Percentiles rank a stretch among this genome's conserved stretches.
phyloP scores from a whole-genome alignment of 1,140 invertebrate species.

The Cydia amplana region DNA sequence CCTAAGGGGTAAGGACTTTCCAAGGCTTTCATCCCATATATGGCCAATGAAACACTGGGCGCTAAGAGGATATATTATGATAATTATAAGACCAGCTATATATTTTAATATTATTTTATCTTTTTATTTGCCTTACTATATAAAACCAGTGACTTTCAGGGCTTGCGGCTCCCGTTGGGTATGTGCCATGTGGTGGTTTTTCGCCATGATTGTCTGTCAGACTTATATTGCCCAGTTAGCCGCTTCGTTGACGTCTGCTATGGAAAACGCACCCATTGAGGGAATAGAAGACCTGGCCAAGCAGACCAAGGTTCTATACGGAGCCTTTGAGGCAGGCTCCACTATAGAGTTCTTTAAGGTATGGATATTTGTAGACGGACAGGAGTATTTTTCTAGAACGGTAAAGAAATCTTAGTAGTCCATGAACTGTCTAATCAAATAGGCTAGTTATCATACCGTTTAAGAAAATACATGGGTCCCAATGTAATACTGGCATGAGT shows the following conservation, averaged over 20 bases:
- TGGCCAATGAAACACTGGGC: too few species aligned
- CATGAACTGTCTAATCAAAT: too few species aligned
- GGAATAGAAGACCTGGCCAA: slow-evolving; percentile 93
- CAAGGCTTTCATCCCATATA: too few species aligned
- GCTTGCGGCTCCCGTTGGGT: slow-evolving; percentile 88
- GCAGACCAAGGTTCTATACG: slow-evolving; percentile 94
- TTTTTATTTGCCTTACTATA: background rate
- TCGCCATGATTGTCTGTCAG: slow-evolving; percentile 96
- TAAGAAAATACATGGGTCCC: too few species aligned
- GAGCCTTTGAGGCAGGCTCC: slow-evolving; percentile 86
- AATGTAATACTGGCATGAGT: too few species aligned
- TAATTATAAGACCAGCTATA: background rate
- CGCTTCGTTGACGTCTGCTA: slow-evolving; percentile 94
- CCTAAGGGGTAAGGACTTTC: too few species aligned
- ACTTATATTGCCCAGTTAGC: slow-evolving; percentile 98
- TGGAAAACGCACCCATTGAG: slow-evolving; percentile 92
- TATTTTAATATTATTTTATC: background rate
- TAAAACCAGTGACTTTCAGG: slow-evolving; percentile 58
- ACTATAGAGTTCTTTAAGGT: slow-evolving; percentile 88
- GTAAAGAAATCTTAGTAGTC: background rate
- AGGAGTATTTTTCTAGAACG: too few species aligned
- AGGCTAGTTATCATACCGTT: too few species aligned
- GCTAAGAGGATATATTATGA: too few species aligned
- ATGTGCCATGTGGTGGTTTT: slow-evolving; percentile 96
- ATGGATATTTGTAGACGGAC: slow-evolving; percentile 37